Percentiles rank a stretch among this genome's conserved stretches.
Conservation (phyloP, 2,888 invertebrate species). For the Dilophus febrilis region DNA sequence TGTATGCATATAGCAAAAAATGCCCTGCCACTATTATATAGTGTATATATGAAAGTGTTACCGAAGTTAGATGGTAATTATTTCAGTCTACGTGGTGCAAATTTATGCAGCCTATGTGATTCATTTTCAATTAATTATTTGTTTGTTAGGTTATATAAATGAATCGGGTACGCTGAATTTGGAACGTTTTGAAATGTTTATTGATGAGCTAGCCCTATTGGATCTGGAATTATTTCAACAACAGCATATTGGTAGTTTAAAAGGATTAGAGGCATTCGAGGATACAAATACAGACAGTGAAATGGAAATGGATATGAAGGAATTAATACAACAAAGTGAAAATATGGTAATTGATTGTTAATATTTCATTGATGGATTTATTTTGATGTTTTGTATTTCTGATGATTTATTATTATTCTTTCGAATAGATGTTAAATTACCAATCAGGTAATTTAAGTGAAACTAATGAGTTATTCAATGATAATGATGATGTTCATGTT, state of each 20-base stretch:
- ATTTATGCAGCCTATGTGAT: not conserved
- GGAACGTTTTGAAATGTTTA: conserved; percentile 66
- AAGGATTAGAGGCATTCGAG: too few relatives aligned
- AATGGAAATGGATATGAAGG: not conserved
- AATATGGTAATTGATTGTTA: not conserved
- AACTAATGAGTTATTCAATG: too few relatives aligned
- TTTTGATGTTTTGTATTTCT: conserved; percentile 1
- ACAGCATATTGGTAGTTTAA: conserved; percentile 46
- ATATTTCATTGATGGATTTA: too few relatives aligned
- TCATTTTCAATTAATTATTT: conserved; percentile 3
- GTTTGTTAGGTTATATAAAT: conserved; percentile 70
- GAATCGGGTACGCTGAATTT: conserved; percentile 74
- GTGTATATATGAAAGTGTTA: conserved; percentile 71
- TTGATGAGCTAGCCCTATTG: conserved; percentile 53
- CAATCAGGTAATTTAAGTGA: not conserved
- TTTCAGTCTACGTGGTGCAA: conserved; percentile 1
- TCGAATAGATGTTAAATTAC: conserved; percentile 2
- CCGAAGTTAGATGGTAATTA: conserved; percentile 69
- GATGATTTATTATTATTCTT: conserved; percentile 5
- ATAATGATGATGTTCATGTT: conserved; percentile 15
- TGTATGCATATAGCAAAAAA: conserved; percentile 86
- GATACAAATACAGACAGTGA: not conserved
- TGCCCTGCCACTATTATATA: conserved; percentile 72
- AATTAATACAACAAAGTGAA: not conserved
- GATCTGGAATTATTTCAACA: conserved; percentile 63